A percentile compares a stretch with the other conserved stretches of the same genome.
These are phyloP conservation scores for Stictocephala bisonia DNA, from an alignment of 2,888 invertebrate species.

Conservation along the genomic window DNA sequence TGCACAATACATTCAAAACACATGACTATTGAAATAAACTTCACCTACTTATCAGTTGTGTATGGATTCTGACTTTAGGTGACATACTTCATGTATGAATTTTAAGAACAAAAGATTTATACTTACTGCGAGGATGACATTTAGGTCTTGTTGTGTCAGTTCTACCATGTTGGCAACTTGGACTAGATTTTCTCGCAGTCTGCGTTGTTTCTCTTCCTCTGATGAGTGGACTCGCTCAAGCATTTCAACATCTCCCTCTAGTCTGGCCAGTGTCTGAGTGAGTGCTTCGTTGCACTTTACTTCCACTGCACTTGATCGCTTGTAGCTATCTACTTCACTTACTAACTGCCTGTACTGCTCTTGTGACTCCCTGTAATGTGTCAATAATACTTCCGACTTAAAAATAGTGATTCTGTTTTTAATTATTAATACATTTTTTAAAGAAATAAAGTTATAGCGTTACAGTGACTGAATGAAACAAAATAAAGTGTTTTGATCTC, in stretches of 20 bases:
- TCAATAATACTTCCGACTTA: no score
- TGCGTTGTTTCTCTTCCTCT: constrained; percentile 68
- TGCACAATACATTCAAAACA: no score
- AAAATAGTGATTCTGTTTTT: no score
- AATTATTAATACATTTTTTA: no score
- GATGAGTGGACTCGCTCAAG: constrained; percentile 66
- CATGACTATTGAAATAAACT: no score
- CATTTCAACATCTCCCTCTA: constrained; percentile 69
- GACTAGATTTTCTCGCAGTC: constrained; percentile 69
- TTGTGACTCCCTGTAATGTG: constrained; percentile 69
- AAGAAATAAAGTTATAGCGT: no score
- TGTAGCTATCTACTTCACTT: constrained; percentile 74
- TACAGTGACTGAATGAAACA: no score
- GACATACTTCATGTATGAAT: no score
- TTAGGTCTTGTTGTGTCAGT: constrained; percentile 45
- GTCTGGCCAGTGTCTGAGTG: constrained; percentile 70
- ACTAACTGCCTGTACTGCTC: constrained; percentile 70
- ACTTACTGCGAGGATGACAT: constrained; percentile 37
- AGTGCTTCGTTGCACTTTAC: constrained; percentile 75
- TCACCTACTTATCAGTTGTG: no score
- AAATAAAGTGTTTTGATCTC: no score
- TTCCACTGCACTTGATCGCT: constrained; percentile 74
- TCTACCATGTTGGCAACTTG: constrained; percentile 71
- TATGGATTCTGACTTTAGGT: no score
- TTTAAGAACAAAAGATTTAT: not conserved